A percentile compares a stretch with the other conserved stretches of the same genome.
Conservation (phyloP, 1,140 invertebrate genomes). For the Pseudoatta argentina region DNA sequence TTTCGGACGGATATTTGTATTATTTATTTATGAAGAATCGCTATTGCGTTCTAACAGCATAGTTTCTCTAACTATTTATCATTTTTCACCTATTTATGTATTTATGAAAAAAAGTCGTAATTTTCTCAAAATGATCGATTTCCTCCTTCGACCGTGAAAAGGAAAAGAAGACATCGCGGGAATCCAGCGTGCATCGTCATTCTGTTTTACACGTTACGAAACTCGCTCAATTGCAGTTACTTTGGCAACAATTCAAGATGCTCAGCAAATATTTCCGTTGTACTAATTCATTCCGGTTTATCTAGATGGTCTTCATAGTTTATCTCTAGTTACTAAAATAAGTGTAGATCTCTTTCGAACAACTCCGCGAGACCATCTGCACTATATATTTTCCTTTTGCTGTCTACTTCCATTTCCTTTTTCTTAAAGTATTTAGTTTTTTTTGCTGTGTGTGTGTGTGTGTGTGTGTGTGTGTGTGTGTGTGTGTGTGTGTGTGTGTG, state of each 20-base stretch:
- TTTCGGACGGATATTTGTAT: background rate
- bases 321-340: conserved; percentile 42
- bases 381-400: conserved; percentile 4
- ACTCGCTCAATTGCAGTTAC: conserved; percentile 54
- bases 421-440: background rate
- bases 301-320: conserved; percentile 31
- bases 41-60: background rate
- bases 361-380: background rate
- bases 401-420: conserved; percentile 10
- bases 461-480: no score
- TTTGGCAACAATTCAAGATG: conserved; percentile 63
- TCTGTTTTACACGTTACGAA: conserved; percentile 47
- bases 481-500: background rate
- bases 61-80: background rate
- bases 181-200: background rate
- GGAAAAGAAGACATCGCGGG: background rate
- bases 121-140: background rate
- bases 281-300: conserved; percentile 59
- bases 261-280: conserved; percentile 55
- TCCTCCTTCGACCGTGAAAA: background rate
- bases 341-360: conserved; percentile 46
- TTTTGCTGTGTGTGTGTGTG: background rate
- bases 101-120: background rate
- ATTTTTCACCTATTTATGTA: background rate
- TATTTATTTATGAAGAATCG: background rate